Evolutionary conservation across 2,113 vertebrate genomes (phyloP), one percentile per base, ranked within the genome.

Genomic region (Ptyas mucosa): DNA sequence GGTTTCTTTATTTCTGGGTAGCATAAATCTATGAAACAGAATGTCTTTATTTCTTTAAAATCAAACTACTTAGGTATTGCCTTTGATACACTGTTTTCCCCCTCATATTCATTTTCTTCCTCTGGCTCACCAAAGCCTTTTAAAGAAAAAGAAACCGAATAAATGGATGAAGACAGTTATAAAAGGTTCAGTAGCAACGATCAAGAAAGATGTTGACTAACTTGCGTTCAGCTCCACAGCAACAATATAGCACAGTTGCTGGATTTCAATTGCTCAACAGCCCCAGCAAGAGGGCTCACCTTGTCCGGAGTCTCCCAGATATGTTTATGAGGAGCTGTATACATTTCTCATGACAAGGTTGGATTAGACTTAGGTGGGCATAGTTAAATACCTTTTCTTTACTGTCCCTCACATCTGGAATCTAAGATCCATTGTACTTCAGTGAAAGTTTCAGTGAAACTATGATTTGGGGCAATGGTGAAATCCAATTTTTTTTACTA

Each of bases 11-110:
- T 87, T 96, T 89, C 90, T 86, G 88, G 92, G 93, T 53, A 95
- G 89, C 90, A 97, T 97, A 97, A 97, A 97, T 98, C 97, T 93
- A 94, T 93, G 43, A 94, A 95, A 95, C n/a, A 91, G 94, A 96
- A 97, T 96, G 94, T 53, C 94, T 95, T 90, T 85, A 96, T 93
- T 96, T 98, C 95, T 81, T 92, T 96, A 89, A 94, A 97, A 96
- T 88, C 29, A 95, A 97, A 95, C 94, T 43, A 91, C 92, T 94
- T 75, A 93, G 39, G 0, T 93, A 43, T 87, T 85, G 90, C 89
- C 14, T 85, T 0, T 39, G 23, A 54, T 14, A 2, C 39, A 75
- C 12, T 43, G 26, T 91, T 29, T 85, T 92, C 89, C 88, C 26
- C 26, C 12, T 57, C 14, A 39, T 20, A 39, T 43, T 34, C 53